Evolutionary conservation across 2,113 vertebrate genomes (phyloP).

Genomic region (Erythrolamprus reginae): DNA sequence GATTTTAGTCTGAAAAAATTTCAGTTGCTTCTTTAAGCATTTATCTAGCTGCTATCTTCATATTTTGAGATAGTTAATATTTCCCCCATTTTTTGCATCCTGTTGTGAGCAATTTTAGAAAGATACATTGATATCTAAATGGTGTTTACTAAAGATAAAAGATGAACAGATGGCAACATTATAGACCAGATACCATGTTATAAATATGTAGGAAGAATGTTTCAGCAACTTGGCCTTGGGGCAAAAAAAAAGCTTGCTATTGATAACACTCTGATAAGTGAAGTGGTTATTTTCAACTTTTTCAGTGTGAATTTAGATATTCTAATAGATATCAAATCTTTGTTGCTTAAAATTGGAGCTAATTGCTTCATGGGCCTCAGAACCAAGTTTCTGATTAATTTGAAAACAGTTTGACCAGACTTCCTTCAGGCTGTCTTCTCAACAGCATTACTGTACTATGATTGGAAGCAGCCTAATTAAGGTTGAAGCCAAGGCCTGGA

Average conservation of each 20-base stretch:
- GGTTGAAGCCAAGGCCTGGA: background rate
- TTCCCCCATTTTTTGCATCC: background rate
- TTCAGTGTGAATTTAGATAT: background rate
- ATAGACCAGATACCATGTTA: background rate
- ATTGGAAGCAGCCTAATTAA: background rate
- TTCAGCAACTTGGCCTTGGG: background rate
- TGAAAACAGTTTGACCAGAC: background rate
- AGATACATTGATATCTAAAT: background rate
- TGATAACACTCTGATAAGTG: background rate
- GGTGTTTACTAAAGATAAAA: background rate
- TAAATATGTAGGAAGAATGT: background rate
- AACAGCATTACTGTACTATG: background rate
- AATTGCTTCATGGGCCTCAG: background rate
- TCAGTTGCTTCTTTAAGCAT: background rate
- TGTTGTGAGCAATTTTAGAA: background rate
- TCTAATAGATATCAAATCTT: background rate
- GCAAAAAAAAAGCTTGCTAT: background rate
- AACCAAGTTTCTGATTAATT: background rate
- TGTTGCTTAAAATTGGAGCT: background rate
- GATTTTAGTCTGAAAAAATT: background rate
- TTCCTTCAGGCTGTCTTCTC: background rate
- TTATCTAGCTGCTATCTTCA: background rate
- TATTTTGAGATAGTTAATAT: background rate
- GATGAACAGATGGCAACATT: background rate
- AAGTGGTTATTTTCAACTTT: background rate